These are phyloP conservation scores for Oryzaephilus surinamensis DNA, from an alignment of 1,140 invertebrate species.

Conservation along the genomic window DNA sequence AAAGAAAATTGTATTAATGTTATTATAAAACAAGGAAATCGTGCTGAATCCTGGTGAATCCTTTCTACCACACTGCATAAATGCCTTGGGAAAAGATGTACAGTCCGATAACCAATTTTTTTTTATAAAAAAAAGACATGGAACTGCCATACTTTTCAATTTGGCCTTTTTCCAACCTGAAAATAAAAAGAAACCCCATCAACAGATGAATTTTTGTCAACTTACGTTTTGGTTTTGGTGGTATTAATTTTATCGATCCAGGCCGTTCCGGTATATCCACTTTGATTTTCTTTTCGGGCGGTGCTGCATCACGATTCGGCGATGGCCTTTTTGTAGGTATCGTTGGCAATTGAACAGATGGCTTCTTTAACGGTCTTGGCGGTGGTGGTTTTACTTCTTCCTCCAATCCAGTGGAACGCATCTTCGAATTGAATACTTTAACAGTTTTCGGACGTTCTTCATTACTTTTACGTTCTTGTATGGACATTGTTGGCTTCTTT, in stretches of 20 bases:
- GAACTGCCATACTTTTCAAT: constrained; percentile 5
- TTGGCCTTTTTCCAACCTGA: constrained; percentile 23
- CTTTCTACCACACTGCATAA: too few relatives aligned
- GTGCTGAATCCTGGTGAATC: too few relatives aligned
- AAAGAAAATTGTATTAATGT: too few relatives aligned
- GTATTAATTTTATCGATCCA: constrained; percentile 72
- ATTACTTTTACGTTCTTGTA: constrained; percentile 60
- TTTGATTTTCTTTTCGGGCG: constrained; percentile 62
- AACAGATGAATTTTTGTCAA: constrained; percentile 27
- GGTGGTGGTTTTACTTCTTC: constrained; percentile 72
- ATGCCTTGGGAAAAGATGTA: too few relatives aligned
- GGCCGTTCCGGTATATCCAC: constrained; percentile 49
- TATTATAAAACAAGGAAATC: too few relatives aligned
- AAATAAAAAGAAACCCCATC: constrained; percentile 23
- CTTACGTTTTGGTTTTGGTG: constrained; percentile 84
- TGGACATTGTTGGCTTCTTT: constrained; percentile 68
- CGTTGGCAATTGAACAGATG: constrained; percentile 38
- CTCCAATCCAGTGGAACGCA: constrained; percentile 73
- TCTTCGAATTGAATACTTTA: constrained; percentile 79
- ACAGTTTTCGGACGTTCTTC: constrained; percentile 66
- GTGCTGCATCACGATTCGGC: constrained; percentile 43
- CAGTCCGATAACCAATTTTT: too few relatives aligned
- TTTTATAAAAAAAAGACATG: too few relatives aligned
- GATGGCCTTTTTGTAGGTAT: constrained; percentile 50
- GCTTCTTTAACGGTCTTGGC: constrained; percentile 50